phyloP scores from a whole-genome alignment of 2,888 invertebrate species.

The Melitaea athalia region DNA sequence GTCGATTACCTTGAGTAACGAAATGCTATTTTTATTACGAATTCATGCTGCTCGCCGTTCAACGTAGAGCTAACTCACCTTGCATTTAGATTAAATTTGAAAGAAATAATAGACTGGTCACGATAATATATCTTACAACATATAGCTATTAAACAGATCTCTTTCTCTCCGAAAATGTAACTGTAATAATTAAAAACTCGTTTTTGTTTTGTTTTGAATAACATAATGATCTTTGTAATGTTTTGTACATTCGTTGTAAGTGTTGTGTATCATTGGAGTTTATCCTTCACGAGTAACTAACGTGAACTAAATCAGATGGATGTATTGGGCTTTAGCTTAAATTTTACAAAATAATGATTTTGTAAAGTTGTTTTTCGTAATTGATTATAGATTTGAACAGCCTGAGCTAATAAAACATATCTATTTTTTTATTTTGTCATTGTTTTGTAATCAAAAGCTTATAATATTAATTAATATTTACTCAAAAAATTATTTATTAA shows the following conservation, averaged over 20 bases:
- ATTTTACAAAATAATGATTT: too few species aligned
- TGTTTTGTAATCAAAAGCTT: too few species aligned
- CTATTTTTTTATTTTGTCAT: too few species aligned
- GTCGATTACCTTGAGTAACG: constrained; percentile 45
- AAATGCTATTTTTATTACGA: constrained; percentile 45
- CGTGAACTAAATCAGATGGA: too few species aligned
- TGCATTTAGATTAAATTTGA: constrained; percentile 23
- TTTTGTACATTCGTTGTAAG: not conserved
- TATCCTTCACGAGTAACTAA: not conserved
- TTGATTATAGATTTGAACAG: too few species aligned
- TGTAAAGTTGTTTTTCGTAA: too few species aligned
- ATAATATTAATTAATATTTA: too few species aligned
- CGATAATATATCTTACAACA: not conserved
- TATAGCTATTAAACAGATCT: not conserved
- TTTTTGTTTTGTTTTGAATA: not conserved
- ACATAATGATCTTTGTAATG: not conserved
- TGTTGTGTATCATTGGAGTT: not conserved
- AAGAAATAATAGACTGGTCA: constrained; percentile 7
- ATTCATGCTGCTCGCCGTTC: constrained; percentile 42
- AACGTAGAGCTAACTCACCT: constrained; percentile 24
- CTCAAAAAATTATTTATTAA: too few species aligned
- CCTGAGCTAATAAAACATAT: too few species aligned
- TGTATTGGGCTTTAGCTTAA: too few species aligned
- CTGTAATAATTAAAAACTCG: not conserved
- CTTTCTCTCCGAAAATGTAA: not conserved